Conservation (phyloP, 1,140 invertebrate genomes). For the Leptonema lineaticorne region DNA sequence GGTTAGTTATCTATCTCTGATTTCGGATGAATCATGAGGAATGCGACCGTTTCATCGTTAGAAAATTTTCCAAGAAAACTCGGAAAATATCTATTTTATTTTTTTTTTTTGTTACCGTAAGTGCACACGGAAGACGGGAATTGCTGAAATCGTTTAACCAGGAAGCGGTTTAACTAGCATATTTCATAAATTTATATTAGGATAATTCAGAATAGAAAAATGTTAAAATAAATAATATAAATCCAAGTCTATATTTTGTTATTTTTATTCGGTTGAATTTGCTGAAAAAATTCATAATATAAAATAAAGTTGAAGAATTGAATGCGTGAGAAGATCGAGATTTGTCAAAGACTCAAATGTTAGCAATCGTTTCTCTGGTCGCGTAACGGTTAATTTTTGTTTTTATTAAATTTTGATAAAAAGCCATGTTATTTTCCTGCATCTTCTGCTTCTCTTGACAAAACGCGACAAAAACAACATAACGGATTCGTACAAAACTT, state of each 20-base stretch:
- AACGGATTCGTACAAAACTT: too few relatives aligned
- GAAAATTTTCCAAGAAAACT: too few relatives aligned
- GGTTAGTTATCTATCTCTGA: neutral
- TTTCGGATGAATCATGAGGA: constrained; percentile 1
- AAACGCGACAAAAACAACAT: neutral
- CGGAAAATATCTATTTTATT: too few relatives aligned
- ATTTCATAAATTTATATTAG: too few relatives aligned
- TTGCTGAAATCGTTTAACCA: too few relatives aligned
- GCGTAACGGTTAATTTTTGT: neutral
- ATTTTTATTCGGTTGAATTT: constrained; percentile 27
- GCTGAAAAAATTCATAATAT: neutral
- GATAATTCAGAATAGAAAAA: constrained; percentile 30
- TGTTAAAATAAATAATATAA: constrained; percentile 29
- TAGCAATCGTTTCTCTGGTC: neutral
- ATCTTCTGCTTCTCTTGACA: too few relatives aligned
- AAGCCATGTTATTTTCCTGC: too few relatives aligned
- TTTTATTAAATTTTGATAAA: too few relatives aligned
- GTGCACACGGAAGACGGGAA: too few relatives aligned
- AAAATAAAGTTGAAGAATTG: neutral
- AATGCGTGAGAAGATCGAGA: neutral
- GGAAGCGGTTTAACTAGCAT: too few relatives aligned
- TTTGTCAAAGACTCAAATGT: neutral
- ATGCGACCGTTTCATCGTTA: neutral
- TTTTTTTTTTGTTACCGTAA: too few relatives aligned
- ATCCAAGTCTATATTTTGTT: constrained; percentile 36